These are phyloP conservation scores for Todiramphus saurophagus DNA, from an alignment of 2,113 vertebrate species.

Conservation along the genomic window DNA sequence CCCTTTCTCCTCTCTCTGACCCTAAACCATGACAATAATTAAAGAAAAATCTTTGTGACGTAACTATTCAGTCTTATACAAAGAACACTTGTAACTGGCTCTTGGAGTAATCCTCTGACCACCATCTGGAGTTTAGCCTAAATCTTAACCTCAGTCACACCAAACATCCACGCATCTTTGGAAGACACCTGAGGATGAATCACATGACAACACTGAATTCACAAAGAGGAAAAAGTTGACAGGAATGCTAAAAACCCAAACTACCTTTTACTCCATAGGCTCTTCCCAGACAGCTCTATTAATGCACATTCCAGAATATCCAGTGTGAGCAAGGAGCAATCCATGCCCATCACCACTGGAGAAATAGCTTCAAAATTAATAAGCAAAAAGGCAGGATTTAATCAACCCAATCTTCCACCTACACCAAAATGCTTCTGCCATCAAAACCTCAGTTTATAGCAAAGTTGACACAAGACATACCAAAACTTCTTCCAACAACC, in stretches of 20 bases:
- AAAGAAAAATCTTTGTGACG: slow-evolving; percentile 33
- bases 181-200: background rate
- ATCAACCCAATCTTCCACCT: background rate
- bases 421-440: background rate
- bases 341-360: background rate
- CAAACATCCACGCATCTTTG: background rate
- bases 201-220: background rate
- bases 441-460: background rate
- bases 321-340: background rate
- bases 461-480: background rate
- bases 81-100: slow-evolving; percentile 28
- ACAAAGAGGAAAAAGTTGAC: background rate
- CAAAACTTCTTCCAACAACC: background rate
- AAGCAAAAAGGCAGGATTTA: background rate
- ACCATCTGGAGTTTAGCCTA: slow-evolving; percentile 48
- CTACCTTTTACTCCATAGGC: background rate
- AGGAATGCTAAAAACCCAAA: background rate
- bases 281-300: background rate
- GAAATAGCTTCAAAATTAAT: background rate
- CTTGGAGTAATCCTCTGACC: slow-evolving; percentile 17
- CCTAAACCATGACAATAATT: background rate
- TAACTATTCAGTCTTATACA: slow-evolving; percentile 22
- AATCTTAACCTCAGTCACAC: background rate
- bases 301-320: accelerated
- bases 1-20: too few relatives aligned